Evolutionary conservation across 1,140 invertebrate species (phyloP).

Genomic region (Cydia fagiglandana): DNA sequence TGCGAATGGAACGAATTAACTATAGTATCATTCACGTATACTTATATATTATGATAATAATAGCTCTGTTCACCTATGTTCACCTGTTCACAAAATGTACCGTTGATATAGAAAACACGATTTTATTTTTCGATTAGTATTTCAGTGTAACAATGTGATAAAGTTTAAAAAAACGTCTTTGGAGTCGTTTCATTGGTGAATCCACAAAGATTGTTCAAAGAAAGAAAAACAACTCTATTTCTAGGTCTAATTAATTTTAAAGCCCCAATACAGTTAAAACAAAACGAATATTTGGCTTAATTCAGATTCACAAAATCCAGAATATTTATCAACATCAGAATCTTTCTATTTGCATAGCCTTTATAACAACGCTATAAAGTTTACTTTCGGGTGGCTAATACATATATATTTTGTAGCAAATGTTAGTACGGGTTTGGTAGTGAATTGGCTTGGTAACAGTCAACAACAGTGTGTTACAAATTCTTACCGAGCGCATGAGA

Average conservation of each 20-base stretch:
- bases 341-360: background rate
- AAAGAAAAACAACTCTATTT: background rate
- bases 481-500: background rate
- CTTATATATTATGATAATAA: too few relatives aligned
- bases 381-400: background rate
- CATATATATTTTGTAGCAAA: background rate
- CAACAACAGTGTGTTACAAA: background rate
- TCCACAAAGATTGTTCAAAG: background rate
- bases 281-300: slow-evolving; percentile 17
- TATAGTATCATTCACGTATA: too few relatives aligned
- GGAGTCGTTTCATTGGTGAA: background rate
- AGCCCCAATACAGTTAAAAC: background rate
- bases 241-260: background rate
- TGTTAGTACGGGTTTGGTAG: background rate
- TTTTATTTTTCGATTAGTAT: too few relatives aligned
- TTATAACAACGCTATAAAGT: background rate
- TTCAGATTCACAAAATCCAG: background rate
- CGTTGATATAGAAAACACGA: too few relatives aligned
- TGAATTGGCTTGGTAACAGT: slow-evolving; percentile 17
- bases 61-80: too few relatives aligned
- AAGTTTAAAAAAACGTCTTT: too few relatives aligned
- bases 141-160: too few relatives aligned
- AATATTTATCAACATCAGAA: background rate
- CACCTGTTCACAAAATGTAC: too few relatives aligned
- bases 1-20: too few relatives aligned